Evolutionary conservation across 64 coral and sea anemone genomes (phyloP).

Genomic region (Montipora efflorescens): DNA sequence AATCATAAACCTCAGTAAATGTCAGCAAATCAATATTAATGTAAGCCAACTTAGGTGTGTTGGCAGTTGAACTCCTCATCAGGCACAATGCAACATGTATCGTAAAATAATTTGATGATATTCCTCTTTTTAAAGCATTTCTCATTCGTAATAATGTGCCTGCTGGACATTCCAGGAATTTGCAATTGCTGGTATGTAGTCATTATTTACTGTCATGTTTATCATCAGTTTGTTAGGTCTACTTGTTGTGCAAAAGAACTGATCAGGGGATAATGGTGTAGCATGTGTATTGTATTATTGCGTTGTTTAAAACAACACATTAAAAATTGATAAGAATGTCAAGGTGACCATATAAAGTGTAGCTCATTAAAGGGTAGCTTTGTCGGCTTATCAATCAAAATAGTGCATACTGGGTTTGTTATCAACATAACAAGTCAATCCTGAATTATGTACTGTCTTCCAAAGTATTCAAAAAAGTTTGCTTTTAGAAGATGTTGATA

Average conservation of each 20-base stretch:
- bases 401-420: background rate
- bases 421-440: background rate
- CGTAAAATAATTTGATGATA: background rate
- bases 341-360: too few relatives aligned
- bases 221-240: background rate
- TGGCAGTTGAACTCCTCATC: background rate
- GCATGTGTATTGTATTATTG: background rate
- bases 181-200: background rate
- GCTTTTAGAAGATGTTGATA: background rate
- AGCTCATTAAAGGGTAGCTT: background rate
- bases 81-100: background rate
- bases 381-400: background rate
- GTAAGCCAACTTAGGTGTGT: background rate
- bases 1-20: background rate
- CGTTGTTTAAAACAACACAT: background rate
- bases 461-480: background rate
- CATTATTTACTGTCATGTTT: background rate
- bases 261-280: background rate
- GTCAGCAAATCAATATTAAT: background rate
- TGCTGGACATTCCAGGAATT: background rate
- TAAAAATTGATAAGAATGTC: background rate
- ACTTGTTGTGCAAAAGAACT: background rate
- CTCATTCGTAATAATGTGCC: background rate
- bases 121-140: background rate
- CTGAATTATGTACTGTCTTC: background rate